Conservation (phyloP, 1,140 invertebrate genomes). For the Aphis craccivora region DNA sequence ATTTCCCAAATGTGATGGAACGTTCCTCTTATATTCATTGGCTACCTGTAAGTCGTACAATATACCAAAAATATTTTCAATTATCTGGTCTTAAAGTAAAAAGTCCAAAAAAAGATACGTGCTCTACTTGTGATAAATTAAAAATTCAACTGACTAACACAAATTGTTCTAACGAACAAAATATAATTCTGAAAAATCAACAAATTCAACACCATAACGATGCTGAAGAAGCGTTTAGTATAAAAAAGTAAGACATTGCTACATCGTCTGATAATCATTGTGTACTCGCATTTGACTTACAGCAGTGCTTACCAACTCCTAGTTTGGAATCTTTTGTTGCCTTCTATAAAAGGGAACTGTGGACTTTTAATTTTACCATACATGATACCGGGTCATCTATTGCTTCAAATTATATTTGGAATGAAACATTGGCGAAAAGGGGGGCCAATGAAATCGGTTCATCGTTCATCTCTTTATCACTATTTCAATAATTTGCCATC, state of each 20-base stretch:
- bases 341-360: constrained; percentile 59
- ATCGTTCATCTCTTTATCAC: constrained; percentile 6
- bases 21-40: no score
- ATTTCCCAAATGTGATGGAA: no score
- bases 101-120: constrained; percentile 14
- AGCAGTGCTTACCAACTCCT: constrained; percentile 59
- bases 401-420: constrained; percentile 19
- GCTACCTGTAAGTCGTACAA: constrained; percentile 30
- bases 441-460: constrained; percentile 38
- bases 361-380: constrained; percentile 54
- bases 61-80: constrained; percentile 34
- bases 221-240: constrained; percentile 5
- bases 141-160: constrained; percentile 29
- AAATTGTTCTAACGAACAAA: background rate
- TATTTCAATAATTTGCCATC: constrained; percentile 37
- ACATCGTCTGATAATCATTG: background rate
- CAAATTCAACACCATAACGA: constrained; percentile 31
- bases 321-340: constrained; percentile 46
- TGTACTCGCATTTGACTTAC: constrained; percentile 55
- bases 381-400: background rate
- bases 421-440: constrained; percentile 44
- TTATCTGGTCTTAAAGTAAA: constrained; percentile 14
- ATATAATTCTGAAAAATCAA: constrained; percentile 30
- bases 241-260: background rate
- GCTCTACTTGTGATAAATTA: constrained; percentile 25